Percentiles rank a stretch among this genome's conserved stretches.
Evolutionary conservation across 2,888 invertebrate genomes (phyloP).

Genomic region (Parnassius glacialis): DNA sequence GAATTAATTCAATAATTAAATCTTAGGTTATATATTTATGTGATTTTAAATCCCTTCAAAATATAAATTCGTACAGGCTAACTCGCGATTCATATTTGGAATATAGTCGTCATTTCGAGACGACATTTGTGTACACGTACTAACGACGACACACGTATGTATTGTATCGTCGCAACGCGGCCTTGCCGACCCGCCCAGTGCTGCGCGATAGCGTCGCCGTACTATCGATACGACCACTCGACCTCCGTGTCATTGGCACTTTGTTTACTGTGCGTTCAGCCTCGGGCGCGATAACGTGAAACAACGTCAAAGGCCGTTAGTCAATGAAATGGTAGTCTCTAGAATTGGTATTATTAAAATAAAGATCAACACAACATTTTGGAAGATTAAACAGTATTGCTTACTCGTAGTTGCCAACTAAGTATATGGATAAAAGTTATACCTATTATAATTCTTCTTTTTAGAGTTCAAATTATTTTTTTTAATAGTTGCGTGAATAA

Average conservation of each 20-base stretch:
- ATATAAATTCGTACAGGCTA: slow-evolving; percentile 32
- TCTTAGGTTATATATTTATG: slow-evolving; percentile 5
- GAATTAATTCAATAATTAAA: slow-evolving; percentile 24
- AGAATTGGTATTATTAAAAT: too few relatives aligned
- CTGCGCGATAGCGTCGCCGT: slow-evolving; percentile 56
- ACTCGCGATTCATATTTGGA: slow-evolving; percentile 46
- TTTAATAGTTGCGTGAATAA: too few relatives aligned
- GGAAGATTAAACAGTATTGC: too few relatives aligned
- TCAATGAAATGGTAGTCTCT: too few relatives aligned
- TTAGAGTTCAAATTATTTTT: too few relatives aligned
- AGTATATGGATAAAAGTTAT: too few relatives aligned
- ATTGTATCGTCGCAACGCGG: slow-evolving; percentile 60
- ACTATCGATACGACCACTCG: slow-evolving; percentile 66
- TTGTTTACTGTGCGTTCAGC: slow-evolving; percentile 62
- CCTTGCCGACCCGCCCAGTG: slow-evolving; percentile 72
- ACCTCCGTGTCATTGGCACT: slow-evolving; percentile 76
- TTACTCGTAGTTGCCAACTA: too few relatives aligned
- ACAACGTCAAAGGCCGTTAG: slow-evolving; percentile 8
- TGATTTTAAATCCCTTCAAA: slow-evolving; percentile 28
- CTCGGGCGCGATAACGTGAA: slow-evolving; percentile 56
- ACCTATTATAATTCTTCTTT: too few relatives aligned
- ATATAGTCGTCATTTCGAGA: slow-evolving; percentile 52
- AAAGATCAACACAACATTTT: too few relatives aligned
- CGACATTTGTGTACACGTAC: slow-evolving; percentile 36
- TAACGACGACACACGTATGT: slow-evolving; percentile 47